Evolutionary conservation across 35 echinoderm and acorn worm species (phyloP).

Genomic region (Heliocidaris tuberculata): DNA sequence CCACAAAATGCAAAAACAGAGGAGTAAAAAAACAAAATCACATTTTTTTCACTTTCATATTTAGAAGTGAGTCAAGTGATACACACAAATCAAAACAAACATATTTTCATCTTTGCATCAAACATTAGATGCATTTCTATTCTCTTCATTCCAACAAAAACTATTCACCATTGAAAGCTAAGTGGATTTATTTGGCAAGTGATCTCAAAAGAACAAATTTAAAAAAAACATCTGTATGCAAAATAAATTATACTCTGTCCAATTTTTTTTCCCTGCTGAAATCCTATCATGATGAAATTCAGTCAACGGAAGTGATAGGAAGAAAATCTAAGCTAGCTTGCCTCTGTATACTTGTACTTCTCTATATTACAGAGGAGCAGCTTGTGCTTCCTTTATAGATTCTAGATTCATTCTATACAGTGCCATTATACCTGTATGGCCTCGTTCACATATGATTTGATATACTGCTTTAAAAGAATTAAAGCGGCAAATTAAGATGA

Average conservation of each 20-base stretch:
- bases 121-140: too few relatives aligned
- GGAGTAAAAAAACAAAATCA: too few relatives aligned
- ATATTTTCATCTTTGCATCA: too few relatives aligned
- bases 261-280: background rate
- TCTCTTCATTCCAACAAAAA: too few relatives aligned
- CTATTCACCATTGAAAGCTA: too few relatives aligned
- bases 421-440: background rate
- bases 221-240: background rate
- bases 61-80: too few relatives aligned
- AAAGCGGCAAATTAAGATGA: too few relatives aligned
- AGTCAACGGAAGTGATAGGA: background rate
- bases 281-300: background rate
- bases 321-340: background rate
- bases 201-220: background rate
- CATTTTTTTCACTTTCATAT: too few relatives aligned
- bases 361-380: background rate
- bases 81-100: too few relatives aligned
- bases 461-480: background rate
- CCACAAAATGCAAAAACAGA: too few relatives aligned
- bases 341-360: background rate
- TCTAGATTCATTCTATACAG: background rate
- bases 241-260: background rate
- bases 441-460: background rate
- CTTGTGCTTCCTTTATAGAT: background rate
- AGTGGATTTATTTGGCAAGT: background rate